These are phyloP conservation scores for Sebastes elongatus DNA, from an alignment of 2,797 vertebrate genomes.

Conservation along the genomic window DNA sequence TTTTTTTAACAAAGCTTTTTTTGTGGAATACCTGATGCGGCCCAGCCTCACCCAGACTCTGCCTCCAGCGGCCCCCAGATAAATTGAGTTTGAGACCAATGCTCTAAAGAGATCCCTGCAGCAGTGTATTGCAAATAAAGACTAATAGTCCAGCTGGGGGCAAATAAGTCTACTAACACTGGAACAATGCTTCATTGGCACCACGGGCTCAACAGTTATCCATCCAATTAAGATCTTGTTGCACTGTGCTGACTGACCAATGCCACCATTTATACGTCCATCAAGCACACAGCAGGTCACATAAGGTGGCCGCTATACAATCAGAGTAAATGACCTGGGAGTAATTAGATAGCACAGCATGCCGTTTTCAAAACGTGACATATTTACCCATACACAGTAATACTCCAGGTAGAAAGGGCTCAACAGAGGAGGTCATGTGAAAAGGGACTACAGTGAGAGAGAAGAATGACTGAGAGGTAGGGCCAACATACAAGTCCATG, in stretches of 20 bases:
- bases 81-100: too few species aligned
- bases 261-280: neutral
- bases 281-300: neutral
- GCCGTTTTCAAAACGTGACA: neutral
- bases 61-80: too few species aligned
- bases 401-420: neutral
- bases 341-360: neutral
- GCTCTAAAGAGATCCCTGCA: constrained; percentile 8
- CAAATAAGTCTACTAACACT: constrained; percentile 31
- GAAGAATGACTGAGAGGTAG: constrained; percentile 12
- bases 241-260: neutral
- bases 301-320: neutral
- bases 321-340: neutral
- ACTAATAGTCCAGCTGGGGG: constrained; percentile 27
- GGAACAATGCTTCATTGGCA: constrained; percentile 14
- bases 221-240: neutral
- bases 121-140: constrained; percentile 45
- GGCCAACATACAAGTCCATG: constrained; percentile 2
- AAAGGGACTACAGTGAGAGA: neutral
- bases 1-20: too few species aligned
- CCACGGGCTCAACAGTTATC: constrained; percentile 17
- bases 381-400: neutral
- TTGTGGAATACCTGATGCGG: too few species aligned
- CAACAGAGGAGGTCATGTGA: neutral
- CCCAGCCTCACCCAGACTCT: too few species aligned